phyloP scores from a whole-genome alignment of 2,797 vertebrate genomes.

The Trematomus bernacchii region DNA sequence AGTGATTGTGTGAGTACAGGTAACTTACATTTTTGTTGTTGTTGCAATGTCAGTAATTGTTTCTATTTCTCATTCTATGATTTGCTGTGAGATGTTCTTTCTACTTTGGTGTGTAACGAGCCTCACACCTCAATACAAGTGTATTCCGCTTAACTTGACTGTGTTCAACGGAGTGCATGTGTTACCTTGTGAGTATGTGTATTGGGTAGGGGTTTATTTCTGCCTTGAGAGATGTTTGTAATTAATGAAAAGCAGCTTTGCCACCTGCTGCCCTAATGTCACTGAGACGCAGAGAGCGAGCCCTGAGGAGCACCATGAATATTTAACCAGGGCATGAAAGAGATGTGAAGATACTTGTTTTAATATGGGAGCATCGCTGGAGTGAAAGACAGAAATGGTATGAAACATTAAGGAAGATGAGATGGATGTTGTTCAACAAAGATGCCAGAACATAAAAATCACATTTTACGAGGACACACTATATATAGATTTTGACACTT shows the following conservation, averaged over 20 bases:
- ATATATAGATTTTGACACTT: background rate
- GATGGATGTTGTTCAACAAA: background rate
- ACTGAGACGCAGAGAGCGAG: conserved; percentile 61
- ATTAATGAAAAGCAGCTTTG: conserved; percentile 75
- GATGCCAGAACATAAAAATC: background rate
- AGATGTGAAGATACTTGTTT: conserved; percentile 28
- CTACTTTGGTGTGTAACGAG: conserved; percentile 4
- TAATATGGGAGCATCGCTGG: conserved; percentile 6
- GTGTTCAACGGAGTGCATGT: background rate
- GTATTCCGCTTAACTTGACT: conserved; percentile 13
- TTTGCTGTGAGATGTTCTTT: conserved; percentile 1
- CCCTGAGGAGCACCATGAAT: conserved; percentile 72
- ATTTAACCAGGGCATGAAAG: conserved; percentile 69
- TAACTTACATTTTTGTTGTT: background rate
- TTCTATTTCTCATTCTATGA: conserved; percentile 3
- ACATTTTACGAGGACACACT: background rate
- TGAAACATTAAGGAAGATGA: background rate
- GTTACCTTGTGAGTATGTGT: conserved; percentile 4
- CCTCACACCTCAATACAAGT: background rate
- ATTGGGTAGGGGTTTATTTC: conserved; percentile 20
- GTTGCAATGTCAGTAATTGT: background rate
- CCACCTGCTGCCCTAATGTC: conserved; percentile 82
- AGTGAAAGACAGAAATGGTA: conserved; percentile 1
- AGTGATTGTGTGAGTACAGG: background rate
- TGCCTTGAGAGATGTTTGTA: conserved; percentile 63